Percentiles rank a stretch among this genome's conserved stretches.
Evolutionary conservation across 2,113 vertebrate genomes (phyloP).

Genomic region (Erinaceus europaeus): DNA sequence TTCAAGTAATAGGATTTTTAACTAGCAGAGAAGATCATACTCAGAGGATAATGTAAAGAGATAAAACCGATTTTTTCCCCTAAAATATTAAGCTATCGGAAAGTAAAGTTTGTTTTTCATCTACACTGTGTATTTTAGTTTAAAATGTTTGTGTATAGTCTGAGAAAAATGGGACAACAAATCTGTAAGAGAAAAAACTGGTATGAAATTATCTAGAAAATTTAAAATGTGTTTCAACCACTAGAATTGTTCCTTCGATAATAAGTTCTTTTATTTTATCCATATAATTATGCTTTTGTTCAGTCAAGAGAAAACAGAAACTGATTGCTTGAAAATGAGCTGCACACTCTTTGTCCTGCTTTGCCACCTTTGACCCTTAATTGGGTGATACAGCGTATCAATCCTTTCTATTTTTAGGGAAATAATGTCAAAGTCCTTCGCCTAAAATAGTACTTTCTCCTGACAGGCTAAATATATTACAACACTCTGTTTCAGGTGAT

Average conservation of each 20-base stretch:
- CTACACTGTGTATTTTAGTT: not conserved
- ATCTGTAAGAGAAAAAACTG: not conserved
- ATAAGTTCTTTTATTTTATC: slow-evolving; percentile 66
- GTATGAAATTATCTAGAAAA: slow-evolving; percentile 52
- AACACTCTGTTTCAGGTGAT: slow-evolving; percentile 50
- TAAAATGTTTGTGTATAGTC: slow-evolving; percentile 26
- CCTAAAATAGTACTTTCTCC: slow-evolving; percentile 58
- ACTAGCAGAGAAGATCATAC: slow-evolving; percentile 3
- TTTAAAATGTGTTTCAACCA: slow-evolving; percentile 41
- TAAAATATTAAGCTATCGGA: slow-evolving; percentile 16
- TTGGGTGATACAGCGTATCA: slow-evolving; percentile 84
- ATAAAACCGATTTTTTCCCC: not conserved
- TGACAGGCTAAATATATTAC: slow-evolving; percentile 25
- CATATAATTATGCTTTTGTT: slow-evolving; percentile 86
- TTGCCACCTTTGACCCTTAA: slow-evolving; percentile 87
- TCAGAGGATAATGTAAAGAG: not conserved
- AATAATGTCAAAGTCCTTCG: slow-evolving; percentile 67
- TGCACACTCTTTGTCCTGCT: slow-evolving; percentile 82
- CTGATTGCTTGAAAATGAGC: slow-evolving; percentile 84
- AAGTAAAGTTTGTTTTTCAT: not conserved
- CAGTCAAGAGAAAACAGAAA: slow-evolving; percentile 79
- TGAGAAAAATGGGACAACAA: not conserved
- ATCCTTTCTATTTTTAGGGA: slow-evolving; percentile 83
- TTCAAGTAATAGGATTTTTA: slow-evolving; percentile 11
- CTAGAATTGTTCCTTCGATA: slow-evolving; percentile 68